Evolutionary conservation across 2,888 invertebrate species (phyloP).

Genomic region (Antheraea yamamai): DNA sequence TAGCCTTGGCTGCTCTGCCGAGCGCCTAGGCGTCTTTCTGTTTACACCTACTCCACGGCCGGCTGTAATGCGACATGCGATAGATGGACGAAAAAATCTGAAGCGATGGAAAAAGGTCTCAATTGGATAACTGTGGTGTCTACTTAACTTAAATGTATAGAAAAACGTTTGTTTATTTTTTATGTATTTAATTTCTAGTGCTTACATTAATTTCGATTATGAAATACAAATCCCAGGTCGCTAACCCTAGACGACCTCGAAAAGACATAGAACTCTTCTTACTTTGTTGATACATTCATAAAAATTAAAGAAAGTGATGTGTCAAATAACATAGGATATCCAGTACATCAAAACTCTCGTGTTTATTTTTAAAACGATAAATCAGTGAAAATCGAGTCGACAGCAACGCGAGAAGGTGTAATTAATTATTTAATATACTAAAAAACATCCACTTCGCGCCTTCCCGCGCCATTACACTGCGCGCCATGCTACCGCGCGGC

Average conservation of each 20-base stretch:
- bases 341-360: constrained; percentile 7
- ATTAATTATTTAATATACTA: constrained; percentile 44
- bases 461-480: constrained; percentile 65
- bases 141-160: too few relatives aligned
- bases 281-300: not conserved
- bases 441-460: constrained; percentile 60
- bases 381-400: constrained; percentile 41
- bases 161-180: too few relatives aligned
- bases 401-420: constrained; percentile 30
- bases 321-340: constrained; percentile 17
- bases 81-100: too few relatives aligned
- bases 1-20: too few relatives aligned
- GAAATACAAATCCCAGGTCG: not conserved
- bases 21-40: too few relatives aligned
- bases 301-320: not conserved
- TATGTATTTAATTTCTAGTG: not conserved
- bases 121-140: too few relatives aligned
- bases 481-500: constrained; percentile 47
- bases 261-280: not conserved
- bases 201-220: not conserved
- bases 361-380: constrained; percentile 26
- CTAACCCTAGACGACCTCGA: not conserved
- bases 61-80: too few relatives aligned
- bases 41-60: too few relatives aligned
- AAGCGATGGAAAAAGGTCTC: too few relatives aligned